These are phyloP conservation scores for Anableps anableps DNA, from an alignment of 2,797 vertebrate species.

Conservation along the genomic window DNA sequence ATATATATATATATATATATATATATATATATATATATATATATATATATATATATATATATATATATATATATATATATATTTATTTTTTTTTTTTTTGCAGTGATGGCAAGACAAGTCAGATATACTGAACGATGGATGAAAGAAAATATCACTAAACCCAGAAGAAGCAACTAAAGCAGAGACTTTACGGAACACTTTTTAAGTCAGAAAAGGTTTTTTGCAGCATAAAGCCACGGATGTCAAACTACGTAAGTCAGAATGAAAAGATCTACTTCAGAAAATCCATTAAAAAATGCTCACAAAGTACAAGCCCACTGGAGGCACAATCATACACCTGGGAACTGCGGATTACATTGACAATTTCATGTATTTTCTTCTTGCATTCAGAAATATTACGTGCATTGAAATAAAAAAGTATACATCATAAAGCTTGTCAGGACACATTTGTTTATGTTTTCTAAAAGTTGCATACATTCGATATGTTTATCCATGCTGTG, in stretches of 20 bases:
- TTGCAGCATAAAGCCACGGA: constrained; percentile 37
- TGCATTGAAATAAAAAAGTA: not conserved
- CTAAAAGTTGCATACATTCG: not conserved
- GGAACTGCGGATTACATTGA: not conserved
- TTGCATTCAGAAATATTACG: not conserved
- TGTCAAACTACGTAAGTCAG: not conserved
- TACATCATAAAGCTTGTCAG: not conserved
- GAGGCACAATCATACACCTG: not conserved
- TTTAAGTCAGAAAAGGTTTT: constrained; percentile 36
- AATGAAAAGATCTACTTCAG: constrained; percentile 1
- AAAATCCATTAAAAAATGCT: constrained; percentile 22
- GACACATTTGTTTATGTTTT: not conserved
- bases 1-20: no score
- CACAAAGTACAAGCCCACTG: constrained; percentile 13
- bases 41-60: no score
- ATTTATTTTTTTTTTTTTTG: constrained; percentile 6
- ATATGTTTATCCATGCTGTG: not conserved
- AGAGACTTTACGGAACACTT: constrained; percentile 26
- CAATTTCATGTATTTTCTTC: not conserved
- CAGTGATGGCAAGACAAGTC: constrained; percentile 11
- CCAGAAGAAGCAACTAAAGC: constrained; percentile 43
- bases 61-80: no score
- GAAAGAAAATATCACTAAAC: constrained; percentile 60
- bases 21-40: no score
- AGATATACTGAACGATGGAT: constrained; percentile 36